Evolutionary conservation across 2,113 vertebrate genomes (phyloP).

Genomic region (Scartelaos histophorus): DNA sequence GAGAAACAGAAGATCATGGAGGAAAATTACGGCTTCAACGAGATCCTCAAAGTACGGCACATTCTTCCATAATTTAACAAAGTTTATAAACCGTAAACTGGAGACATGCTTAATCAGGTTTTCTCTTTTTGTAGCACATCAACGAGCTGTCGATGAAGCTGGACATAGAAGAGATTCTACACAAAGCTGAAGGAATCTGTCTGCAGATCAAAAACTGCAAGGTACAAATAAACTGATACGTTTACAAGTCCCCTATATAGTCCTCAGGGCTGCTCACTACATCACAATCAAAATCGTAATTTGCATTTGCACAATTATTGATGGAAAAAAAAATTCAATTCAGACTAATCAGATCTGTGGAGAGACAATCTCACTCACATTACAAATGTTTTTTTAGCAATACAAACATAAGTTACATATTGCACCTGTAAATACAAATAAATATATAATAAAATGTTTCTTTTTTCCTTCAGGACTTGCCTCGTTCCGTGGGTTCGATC

Average conservation of each 20-base stretch:
- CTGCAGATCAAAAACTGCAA: conserved; percentile 91
- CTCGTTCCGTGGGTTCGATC: conserved; percentile 83
- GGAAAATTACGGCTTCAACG: conserved; percentile 93
- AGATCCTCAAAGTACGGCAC: conserved; percentile 89
- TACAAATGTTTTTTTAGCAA: no score
- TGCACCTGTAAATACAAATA: no score
- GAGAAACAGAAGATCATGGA: conserved; percentile 98
- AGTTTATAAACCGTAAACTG: not conserved
- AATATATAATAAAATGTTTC: not conserved
- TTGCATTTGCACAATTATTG: no score
- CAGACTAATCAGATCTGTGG: no score
- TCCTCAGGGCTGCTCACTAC: no score
- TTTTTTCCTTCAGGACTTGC: conserved; percentile 79
- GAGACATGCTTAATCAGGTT: not conserved
- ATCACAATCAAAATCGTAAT: no score
- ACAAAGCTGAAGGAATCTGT: conserved; percentile 90
- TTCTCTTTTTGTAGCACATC: conserved; percentile 81
- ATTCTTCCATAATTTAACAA: not conserved
- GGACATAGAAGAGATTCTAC: conserved; percentile 88
- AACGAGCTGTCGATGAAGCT: conserved; percentile 98
- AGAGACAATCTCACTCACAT: no score
- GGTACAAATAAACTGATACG: conserved; percentile 49
- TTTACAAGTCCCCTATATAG: no score
- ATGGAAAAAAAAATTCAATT: no score
- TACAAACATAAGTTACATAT: no score